Percentiles rank a stretch among this genome's conserved stretches.
phyloP scores from a whole-genome alignment of 1,140 invertebrate genomes.

The Portunus trituberculatus region DNA sequence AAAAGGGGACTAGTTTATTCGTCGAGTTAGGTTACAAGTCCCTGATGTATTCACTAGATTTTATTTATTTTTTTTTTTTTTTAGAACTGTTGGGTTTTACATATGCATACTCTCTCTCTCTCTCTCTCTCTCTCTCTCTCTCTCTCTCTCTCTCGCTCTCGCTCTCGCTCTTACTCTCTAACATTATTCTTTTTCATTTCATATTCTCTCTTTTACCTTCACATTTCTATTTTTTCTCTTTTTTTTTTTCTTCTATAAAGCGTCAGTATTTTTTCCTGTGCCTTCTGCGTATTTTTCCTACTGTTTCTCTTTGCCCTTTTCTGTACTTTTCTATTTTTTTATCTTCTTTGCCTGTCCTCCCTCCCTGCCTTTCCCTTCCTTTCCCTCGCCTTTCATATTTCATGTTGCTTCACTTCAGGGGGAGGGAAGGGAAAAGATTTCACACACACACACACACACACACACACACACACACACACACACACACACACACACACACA shows the following conservation, averaged over 20 bases:
- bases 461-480: neutral
- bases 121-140: too few relatives aligned
- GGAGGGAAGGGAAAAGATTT: neutral
- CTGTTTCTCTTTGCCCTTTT: slow-evolving; percentile 31
- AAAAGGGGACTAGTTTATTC: too few relatives aligned
- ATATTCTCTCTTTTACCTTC: neutral
- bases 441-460: neutral
- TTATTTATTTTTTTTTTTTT: too few relatives aligned
- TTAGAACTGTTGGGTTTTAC: too few relatives aligned
- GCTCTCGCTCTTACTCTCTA: neutral
- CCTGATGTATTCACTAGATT: too few relatives aligned
- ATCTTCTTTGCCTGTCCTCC: neutral
- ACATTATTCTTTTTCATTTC: neutral
- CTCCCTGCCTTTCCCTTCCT: neutral
- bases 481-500: slow-evolving; percentile 16
- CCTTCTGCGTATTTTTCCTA: too few relatives aligned
- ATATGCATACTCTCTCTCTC: too few relatives aligned
- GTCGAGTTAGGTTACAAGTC: too few relatives aligned
- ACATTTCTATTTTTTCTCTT: neutral
- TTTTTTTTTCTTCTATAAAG: too few relatives aligned
- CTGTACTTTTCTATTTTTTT: neutral
- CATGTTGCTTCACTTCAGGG: neutral
- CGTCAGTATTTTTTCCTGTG: too few relatives aligned
- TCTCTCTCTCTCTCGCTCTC: too few relatives aligned
- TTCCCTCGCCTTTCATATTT: neutral